These are phyloP conservation scores for Rhinoptilus africanus DNA, from an alignment of 2,113 vertebrate genomes.

Conservation along the genomic window DNA sequence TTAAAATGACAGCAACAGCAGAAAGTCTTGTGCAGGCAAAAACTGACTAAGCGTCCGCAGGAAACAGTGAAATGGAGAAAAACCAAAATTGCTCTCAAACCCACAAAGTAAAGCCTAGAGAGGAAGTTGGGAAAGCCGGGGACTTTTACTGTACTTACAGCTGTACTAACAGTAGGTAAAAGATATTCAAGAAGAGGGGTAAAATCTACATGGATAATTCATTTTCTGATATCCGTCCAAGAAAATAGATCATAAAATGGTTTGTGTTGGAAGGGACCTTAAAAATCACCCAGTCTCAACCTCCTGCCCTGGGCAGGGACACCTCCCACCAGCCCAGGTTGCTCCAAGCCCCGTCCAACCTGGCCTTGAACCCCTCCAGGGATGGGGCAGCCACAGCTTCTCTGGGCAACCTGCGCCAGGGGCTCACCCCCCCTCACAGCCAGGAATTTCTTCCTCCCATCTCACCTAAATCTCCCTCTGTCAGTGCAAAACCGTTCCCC, in stretches of 20 bases:
- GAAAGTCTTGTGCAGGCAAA: not conserved
- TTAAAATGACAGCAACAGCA: not conserved
- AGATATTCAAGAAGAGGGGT: not conserved
- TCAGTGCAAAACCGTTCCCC: not conserved
- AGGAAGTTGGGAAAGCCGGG: conserved; percentile 33
- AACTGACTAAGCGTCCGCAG: not conserved
- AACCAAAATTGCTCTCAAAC: not conserved
- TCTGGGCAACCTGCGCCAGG: not conserved
- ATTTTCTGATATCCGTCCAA: not conserved
- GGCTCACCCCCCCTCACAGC: not conserved
- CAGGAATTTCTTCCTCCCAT: not conserved
- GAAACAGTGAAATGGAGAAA: conserved; percentile 18
- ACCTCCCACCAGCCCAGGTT: not conserved
- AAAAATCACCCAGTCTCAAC: not conserved
- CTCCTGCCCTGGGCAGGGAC: not conserved
- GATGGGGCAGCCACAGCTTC: not conserved
- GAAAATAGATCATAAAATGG: not conserved
- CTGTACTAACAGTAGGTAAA: not conserved
- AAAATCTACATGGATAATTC: not conserved
- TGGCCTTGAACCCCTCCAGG: not conserved
- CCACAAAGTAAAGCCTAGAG: not conserved
- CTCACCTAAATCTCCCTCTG: not conserved
- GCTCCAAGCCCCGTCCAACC: not conserved
- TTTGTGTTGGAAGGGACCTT: not conserved
- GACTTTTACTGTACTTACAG: not conserved